Conservation (phyloP, 2,113 vertebrate genomes). For the Pelecanoides urinatrix region DNA sequence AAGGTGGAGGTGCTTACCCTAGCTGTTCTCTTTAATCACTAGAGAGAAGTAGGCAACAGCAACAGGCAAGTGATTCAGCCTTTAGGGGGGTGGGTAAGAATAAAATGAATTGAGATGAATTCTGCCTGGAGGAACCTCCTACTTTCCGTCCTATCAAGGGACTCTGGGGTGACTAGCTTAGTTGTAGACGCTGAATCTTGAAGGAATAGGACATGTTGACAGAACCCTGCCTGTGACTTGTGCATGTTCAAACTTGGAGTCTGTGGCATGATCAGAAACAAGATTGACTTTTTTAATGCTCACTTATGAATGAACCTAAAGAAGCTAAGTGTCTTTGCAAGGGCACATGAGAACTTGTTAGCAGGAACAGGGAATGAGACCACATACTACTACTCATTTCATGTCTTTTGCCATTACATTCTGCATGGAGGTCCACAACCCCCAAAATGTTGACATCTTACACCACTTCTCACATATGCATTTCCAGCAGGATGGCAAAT, state of each 20-base stretch:
- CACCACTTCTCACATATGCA: fast-evolving
- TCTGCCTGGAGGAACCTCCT: background rate
- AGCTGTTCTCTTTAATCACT: background rate
- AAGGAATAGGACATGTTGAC: background rate
- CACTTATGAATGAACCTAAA: background rate
- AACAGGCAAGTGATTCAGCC: background rate
- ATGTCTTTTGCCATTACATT: background rate
- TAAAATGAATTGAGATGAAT: background rate
- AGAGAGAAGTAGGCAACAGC: background rate
- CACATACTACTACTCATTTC: background rate
- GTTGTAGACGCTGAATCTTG: background rate
- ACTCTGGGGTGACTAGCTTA: background rate
- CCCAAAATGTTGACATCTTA: background rate
- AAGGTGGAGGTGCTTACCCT: background rate
- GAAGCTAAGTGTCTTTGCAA: background rate
- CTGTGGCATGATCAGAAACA: background rate
- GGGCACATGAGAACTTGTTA: background rate
- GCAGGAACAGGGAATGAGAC: background rate
- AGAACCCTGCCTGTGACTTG: background rate
- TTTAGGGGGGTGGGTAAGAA: background rate
- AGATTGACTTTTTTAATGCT: background rate
- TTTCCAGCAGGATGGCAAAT: background rate
- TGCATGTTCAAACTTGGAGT: background rate
- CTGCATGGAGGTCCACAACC: background rate
- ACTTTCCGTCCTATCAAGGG: background rate